Percentiles rank a stretch among this genome's conserved stretches.
Evolutionary conservation across 2,888 invertebrate genomes (phyloP).

Genomic region (Carterocephalus palaemon): DNA sequence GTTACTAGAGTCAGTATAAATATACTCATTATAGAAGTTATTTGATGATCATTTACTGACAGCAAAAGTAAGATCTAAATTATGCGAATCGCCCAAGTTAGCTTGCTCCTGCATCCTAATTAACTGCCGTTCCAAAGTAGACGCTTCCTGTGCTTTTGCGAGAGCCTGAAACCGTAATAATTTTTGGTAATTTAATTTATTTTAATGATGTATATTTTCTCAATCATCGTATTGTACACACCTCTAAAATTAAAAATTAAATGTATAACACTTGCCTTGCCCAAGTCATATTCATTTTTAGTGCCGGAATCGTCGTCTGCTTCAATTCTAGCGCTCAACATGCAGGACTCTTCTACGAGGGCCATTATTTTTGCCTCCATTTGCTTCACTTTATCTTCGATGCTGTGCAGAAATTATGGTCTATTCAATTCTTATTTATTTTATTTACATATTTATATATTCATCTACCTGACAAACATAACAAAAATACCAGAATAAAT

Average conservation of each 20-base stretch:
- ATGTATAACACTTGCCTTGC: conserved; percentile 44
- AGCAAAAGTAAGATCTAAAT: conserved; percentile 96
- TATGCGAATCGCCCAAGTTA: conserved; percentile 92
- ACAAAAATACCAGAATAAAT: too few species aligned
- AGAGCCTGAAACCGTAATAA: conserved; percentile 74
- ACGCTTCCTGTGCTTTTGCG: conserved; percentile 97
- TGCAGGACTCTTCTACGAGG: conserved; percentile 93
- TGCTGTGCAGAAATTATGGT: conserved; percentile 80
- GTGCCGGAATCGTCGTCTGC: conserved; percentile 50
- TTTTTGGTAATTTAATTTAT: background rate
- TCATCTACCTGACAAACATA: too few species aligned
- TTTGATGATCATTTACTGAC: conserved; percentile 71
- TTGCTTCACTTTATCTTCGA: conserved; percentile 93
- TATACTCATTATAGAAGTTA: background rate
- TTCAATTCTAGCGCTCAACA: conserved; percentile 58
- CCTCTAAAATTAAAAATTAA: background rate
- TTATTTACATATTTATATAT: too few species aligned
- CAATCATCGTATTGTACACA: too few species aligned
- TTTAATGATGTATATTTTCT: background rate
- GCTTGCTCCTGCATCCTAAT: conserved; percentile 95
- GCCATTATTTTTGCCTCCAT: conserved; percentile 93
- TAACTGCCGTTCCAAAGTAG: conserved; percentile 92
- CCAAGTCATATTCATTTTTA: conserved; percentile 57
- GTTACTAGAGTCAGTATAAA: too few species aligned
- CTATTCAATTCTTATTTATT: too few species aligned